phyloP scores from a whole-genome alignment of 2,888 invertebrate species.

The Cephalotes varians region DNA sequence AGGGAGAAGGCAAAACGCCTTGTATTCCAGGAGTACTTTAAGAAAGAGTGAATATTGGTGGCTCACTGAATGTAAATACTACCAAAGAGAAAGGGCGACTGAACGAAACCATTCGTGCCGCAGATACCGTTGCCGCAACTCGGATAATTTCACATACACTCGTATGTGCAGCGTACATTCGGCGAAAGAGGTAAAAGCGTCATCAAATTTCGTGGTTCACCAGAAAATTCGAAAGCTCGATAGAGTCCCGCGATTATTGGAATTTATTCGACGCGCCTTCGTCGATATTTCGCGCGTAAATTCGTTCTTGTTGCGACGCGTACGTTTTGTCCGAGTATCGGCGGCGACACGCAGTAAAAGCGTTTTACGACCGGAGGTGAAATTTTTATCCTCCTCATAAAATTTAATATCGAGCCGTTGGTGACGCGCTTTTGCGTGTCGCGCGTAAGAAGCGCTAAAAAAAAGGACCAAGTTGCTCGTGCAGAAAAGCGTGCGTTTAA shows the following conservation, averaged over 20 bases:
- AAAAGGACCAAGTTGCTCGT: slow-evolving; percentile 59
- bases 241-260: neutral
- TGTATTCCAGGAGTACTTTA: slow-evolving; percentile 54
- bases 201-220: slow-evolving; percentile 15
- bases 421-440: slow-evolving; percentile 18
- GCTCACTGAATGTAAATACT: slow-evolving; percentile 55
- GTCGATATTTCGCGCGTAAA: slow-evolving; percentile 17
- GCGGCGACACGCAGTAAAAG: neutral
- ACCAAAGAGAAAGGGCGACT: slow-evolving; percentile 61
- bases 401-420: slow-evolving; percentile 14
- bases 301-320: neutral
- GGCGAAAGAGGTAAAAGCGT: slow-evolving; percentile 36
- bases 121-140: slow-evolving; percentile 78
- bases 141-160: slow-evolving; percentile 73
- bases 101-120: slow-evolving; percentile 73
- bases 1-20: slow-evolving; percentile 40
- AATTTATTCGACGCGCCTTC: slow-evolving; percentile 19
- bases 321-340: neutral
- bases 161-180: slow-evolving; percentile 48
- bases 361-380: slow-evolving; percentile 14
- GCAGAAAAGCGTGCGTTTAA: slow-evolving; percentile 67
- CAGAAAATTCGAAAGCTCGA: neutral
- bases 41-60: slow-evolving; percentile 64
- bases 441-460: slow-evolving; percentile 4
- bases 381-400: slow-evolving; percentile 17